Percentiles rank a stretch among this genome's conserved stretches.
Evolutionary conservation across 37 sponge, comb jelly and placozoan species (phyloP).

Genomic region (Amphimedon queenslandica): DNA sequence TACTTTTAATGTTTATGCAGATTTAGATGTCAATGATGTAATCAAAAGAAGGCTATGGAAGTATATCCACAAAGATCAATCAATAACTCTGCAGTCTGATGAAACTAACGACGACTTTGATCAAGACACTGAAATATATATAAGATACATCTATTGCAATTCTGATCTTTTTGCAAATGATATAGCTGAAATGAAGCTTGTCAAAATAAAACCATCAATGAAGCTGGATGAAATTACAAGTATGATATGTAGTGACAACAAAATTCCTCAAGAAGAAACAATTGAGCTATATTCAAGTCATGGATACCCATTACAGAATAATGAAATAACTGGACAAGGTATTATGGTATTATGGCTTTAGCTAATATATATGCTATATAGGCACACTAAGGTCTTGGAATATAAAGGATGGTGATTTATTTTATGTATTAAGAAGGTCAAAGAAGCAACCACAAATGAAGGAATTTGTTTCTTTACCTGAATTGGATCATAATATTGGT

Average conservation of each 20-base stretch:
- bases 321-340: constrained; percentile 5
- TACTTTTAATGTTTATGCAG: too few relatives aligned
- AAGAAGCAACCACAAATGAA: neutral
- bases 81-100: too few relatives aligned
- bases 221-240: neutral
- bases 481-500: neutral
- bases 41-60: too few relatives aligned
- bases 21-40: too few relatives aligned
- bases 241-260: neutral
- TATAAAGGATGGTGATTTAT: neutral
- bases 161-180: neutral
- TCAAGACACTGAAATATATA: neutral
- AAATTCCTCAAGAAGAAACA: neutral
- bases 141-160: neutral
- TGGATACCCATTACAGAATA: constrained; percentile 1
- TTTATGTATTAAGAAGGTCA: neutral
- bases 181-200: neutral
- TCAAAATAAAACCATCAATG: neutral
- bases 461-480: neutral
- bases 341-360: too few relatives aligned
- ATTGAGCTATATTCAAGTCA: constrained; percentile 8
- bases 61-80: too few relatives aligned
- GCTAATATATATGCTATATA: too few relatives aligned
- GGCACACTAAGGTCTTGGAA: constrained; percentile 6
- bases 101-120: neutral